These are phyloP conservation scores for Melanostoma mellinum DNA, from an alignment of 2,888 invertebrate species.

Conservation along the genomic window DNA sequence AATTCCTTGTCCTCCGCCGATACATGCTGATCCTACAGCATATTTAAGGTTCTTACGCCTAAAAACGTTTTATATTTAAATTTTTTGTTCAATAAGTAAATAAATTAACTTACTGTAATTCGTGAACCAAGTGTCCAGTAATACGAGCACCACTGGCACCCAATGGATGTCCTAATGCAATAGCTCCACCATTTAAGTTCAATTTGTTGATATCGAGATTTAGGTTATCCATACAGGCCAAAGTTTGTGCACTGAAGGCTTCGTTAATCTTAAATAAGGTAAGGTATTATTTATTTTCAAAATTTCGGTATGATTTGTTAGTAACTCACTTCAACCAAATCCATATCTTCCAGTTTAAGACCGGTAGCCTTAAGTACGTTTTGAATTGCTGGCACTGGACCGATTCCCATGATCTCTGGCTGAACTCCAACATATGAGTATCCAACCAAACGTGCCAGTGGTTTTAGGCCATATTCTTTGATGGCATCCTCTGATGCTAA, in stretches of 20 bases:
- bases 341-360: slow-evolving; percentile 92
- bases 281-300: slow-evolving; percentile 1
- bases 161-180: slow-evolving; percentile 98
- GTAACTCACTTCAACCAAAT: slow-evolving; percentile 92
- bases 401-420: slow-evolving; percentile 98
- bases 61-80: slow-evolving; percentile 85
- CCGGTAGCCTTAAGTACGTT: slow-evolving; percentile 91
- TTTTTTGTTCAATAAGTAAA: slow-evolving; percentile 37
- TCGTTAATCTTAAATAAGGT: slow-evolving; percentile 92
- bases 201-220: slow-evolving; percentile 92
- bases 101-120: slow-evolving; percentile 87
- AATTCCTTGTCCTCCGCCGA: slow-evolving; percentile 99
- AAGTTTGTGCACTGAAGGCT: slow-evolving; percentile 97
- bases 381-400: slow-evolving; percentile 96
- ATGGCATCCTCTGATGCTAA: slow-evolving; percentile 95
- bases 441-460: slow-evolving; percentile 94
- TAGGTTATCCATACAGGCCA: slow-evolving; percentile 95
- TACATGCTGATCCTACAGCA: slow-evolving; percentile 97
- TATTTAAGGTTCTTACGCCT: slow-evolving; percentile 93
- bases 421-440: slow-evolving; percentile 98
- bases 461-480: slow-evolving; percentile 90
- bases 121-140: slow-evolving; percentile 94
- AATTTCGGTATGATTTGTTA: not conserved
- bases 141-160: slow-evolving; percentile 97
- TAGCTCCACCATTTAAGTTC: slow-evolving; percentile 98